Conservation (phyloP, 1,140 invertebrate genomes). For the Cyrtorhinus lividipennis region DNA sequence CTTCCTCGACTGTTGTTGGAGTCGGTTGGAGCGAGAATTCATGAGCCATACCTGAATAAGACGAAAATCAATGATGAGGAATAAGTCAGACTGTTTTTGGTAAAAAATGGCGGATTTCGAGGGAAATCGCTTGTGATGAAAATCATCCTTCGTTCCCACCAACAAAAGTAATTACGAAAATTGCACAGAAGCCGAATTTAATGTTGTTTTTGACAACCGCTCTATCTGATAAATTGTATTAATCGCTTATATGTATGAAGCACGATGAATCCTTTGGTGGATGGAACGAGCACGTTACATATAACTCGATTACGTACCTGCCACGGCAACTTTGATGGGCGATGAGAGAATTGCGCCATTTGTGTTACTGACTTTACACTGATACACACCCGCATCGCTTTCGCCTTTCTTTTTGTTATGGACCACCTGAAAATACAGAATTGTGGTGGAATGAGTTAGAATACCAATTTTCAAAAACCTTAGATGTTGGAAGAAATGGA, state of each 20-base stretch:
- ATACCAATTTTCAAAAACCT: not conserved
- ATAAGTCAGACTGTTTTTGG: not conserved
- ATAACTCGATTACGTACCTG: slow-evolving; percentile 20
- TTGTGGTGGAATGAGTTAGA: not conserved
- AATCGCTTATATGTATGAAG: too few species aligned
- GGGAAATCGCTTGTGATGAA: too few species aligned
- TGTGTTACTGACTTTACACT: slow-evolving; percentile 21
- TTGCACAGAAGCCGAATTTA: too few species aligned
- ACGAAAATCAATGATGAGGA: not conserved
- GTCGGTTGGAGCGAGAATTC: slow-evolving; percentile 17
- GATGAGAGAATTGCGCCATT: slow-evolving; percentile 22
- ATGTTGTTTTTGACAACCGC: too few species aligned
- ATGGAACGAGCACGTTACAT: too few species aligned
- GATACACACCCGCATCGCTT: slow-evolving; percentile 22
- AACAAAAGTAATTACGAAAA: too few species aligned
- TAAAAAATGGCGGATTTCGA: too few species aligned
- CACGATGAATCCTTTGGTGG: too few species aligned
- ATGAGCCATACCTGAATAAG: slow-evolving; percentile 20
- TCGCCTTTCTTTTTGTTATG: slow-evolving; percentile 21
- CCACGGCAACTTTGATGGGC: slow-evolving; percentile 18
- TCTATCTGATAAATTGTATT: too few species aligned
- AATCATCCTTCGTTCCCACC: too few species aligned
- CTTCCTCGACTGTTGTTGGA: slow-evolving; percentile 11
- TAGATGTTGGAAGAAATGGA: too few species aligned
- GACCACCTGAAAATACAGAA: slow-evolving; percentile 20